Evolutionary conservation across 2,888 invertebrate genomes (phyloP), one percentile per base, ranked within the genome.

Genomic region (Lottia scabra): DNA sequence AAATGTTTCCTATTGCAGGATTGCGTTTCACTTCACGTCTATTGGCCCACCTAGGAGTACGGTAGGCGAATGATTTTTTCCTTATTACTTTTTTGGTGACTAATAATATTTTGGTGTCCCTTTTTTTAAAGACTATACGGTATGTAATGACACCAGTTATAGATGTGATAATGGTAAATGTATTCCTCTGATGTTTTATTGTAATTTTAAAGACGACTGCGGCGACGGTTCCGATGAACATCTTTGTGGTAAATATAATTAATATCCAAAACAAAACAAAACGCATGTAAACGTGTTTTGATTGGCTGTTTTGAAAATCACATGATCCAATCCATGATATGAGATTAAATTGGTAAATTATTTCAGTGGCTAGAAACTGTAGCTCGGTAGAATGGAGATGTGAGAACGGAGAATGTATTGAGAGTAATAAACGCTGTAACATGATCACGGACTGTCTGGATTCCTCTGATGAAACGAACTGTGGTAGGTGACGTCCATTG

Each of bases 381-480:
- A 43, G 19, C 15, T 26, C 38, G 15, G 68, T 44, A 43, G 44
- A 69, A 63, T 69, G 68, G 68, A 44, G 26, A 1, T 69, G 68
- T 63, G 27, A 46, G 1, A 69, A 63, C 26, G 45, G 64, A 13
- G 63, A 69, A 27, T 69, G 68, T 69, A 63, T 69, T 45, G 38
- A 13, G 23, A 26, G 8, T 23, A 30, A 63, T 15, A 43, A 44
- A 27, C n/a, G 45, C 0, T 69, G 68, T 69, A 63, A 69, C 63
- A 15, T 63, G 63, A n/a, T 45, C 5, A n/a, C 23, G 5, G 63
- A 69, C 45, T 69, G 68, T 63, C 12, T 19, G 23, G 68, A 69
- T 63, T 38, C 27, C 10, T 69, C 68, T 26, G 68, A 69, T 46
- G 68, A 69, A 63, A 63, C 38, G 4, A 44, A 69, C 23, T 69